Evolutionary conservation across 2,888 invertebrate species (phyloP), one percentile per base, ranked within the genome.

Genomic region (Pammene fasciana): DNA sequence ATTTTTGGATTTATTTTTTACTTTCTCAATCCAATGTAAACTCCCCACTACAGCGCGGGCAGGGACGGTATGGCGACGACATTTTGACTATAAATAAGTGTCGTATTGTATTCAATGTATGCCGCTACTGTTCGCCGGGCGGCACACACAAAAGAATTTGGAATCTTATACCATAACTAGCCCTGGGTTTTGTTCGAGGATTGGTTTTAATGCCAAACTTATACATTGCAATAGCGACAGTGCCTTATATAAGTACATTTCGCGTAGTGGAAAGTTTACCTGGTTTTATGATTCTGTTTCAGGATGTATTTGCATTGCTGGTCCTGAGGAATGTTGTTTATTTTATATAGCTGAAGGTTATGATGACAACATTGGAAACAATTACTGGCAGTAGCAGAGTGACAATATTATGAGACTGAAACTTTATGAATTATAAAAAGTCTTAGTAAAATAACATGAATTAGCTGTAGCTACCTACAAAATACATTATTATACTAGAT

Each of bases 111-210:
- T 70, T 70, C 70, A 70, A 70, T 70, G 70, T 65, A 70, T 70
- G 70, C 70, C 60, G 70, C 70, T 70, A 70, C 70, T 70, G 70
- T 70, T 70, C 59, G 65, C 65, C 65, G 41, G 70, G 65, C 70
- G 70, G 70, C 65, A 60, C 57, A 70, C 70, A 70, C 70, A 70
- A 70, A 70, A 70, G 70, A 70, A 70, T 70, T 70, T 65, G 70
- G 70, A 70, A 70, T 70, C 65, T 70, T 65, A 70, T 70, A 70
- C 70, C 70, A 64, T 71, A 71, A 71, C 68, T 64, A 71, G 68
- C 71, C 64, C 54, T 57, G 59, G 46, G 70, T 65, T 70, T 70
- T 70, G 70, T 70, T 50, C 65, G 55, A 50, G 70, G 55, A 60
- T 70, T 60, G 70, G 59, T 65, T 68, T 70, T 70, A 65, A 70